Conservation (phyloP, 2,113 vertebrate genomes). For the Pluvialis apricaria region DNA sequence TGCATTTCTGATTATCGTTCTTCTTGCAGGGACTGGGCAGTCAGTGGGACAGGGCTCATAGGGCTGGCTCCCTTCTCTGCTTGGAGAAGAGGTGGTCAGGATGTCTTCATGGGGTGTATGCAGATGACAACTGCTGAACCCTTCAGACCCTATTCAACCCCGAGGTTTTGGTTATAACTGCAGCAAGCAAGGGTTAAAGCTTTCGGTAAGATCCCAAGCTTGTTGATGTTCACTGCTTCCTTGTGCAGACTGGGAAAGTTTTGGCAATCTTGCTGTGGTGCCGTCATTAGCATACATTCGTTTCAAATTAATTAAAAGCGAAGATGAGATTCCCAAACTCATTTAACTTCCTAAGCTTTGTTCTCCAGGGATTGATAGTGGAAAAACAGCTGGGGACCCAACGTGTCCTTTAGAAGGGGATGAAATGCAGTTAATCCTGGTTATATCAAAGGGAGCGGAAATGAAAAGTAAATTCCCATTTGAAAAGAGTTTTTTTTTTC, state of each 20-base stretch:
- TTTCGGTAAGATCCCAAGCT: not conserved
- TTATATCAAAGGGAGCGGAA: conserved; percentile 22
- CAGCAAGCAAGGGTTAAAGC: not conserved
- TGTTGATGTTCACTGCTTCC: not conserved
- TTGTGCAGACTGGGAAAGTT: not conserved
- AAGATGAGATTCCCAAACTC: conserved; percentile 37
- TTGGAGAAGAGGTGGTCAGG: not conserved
- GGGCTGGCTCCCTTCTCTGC: not conserved
- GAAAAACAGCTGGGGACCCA: conserved; percentile 6
- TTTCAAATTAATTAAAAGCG: conserved; percentile 24
- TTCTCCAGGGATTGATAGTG: not conserved
- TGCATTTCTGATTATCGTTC: not conserved
- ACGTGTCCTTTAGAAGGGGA: not conserved
- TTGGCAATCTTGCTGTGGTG: conserved; percentile 5
- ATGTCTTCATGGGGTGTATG: not conserved
- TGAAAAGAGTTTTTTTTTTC: not conserved
- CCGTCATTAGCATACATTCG: not conserved
- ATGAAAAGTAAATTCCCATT: conserved; percentile 24
- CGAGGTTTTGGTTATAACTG: not conserved
- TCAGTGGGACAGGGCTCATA: not conserved
- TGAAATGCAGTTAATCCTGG: conserved; percentile 34
- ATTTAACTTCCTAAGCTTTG: conserved; percentile 47
- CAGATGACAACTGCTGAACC: not conserved
- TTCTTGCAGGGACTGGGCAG: not conserved
- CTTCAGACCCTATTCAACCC: not conserved